Percentiles rank a stretch among this genome's conserved stretches.
phyloP scores from a whole-genome alignment of 1,140 invertebrate species.

The Acarapis woodi region DNA sequence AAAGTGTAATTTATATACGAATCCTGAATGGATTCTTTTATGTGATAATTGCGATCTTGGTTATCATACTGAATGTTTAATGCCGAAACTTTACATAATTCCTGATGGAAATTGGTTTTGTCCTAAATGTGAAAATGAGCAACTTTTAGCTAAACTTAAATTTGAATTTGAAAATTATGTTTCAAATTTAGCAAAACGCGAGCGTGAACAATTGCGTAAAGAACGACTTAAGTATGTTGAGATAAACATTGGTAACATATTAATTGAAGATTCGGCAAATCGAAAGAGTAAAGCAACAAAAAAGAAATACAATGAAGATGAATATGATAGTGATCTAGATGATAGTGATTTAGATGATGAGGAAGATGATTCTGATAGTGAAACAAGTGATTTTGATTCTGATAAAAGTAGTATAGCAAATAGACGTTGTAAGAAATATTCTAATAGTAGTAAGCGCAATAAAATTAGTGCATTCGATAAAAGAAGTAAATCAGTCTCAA shows the following conservation, averaged over 20 bases:
- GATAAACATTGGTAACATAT: conserved; percentile 41
- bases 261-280: conserved; percentile 17
- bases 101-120: conserved; percentile 93
- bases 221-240: conserved; percentile 41
- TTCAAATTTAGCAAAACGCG: conserved; percentile 21
- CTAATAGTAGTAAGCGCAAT: too few species aligned
- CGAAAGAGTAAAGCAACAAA: conserved; percentile 14
- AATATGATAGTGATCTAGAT: conserved; percentile 2
- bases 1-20: conserved; percentile 56
- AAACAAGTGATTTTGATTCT: not conserved
- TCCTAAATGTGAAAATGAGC: conserved; percentile 63
- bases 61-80: conserved; percentile 74
- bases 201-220: conserved; percentile 32
- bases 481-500: too few species aligned
- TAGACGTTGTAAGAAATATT: too few species aligned
- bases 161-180: conserved; percentile 22
- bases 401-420: too few species aligned
- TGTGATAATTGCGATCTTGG: conserved; percentile 80
- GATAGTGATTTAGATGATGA: conserved; percentile 2
- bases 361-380: not conserved
- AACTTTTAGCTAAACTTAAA: conserved; percentile 36
- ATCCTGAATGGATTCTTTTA: conserved; percentile 74
- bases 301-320: conserved; percentile 7
- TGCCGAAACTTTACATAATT: conserved; percentile 61
- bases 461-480: too few species aligned